A percentile compares a stretch with the other conserved stretches of the same genome.
Evolutionary conservation across 2,888 invertebrate genomes (phyloP).

Genomic region (Thumatha senex): DNA sequence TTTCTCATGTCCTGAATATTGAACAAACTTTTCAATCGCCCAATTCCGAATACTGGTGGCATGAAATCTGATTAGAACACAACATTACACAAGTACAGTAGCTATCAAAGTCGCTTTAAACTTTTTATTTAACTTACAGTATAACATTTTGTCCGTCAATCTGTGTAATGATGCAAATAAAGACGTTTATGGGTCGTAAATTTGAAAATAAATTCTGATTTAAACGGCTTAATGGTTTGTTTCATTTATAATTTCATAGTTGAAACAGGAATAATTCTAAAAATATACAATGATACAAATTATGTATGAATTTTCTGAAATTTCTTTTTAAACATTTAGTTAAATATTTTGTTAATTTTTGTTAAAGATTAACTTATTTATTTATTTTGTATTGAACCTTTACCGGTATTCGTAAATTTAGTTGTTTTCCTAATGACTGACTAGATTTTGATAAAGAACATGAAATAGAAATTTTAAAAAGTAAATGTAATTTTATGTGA

Average conservation of each 20-base stretch:
- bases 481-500: no score
- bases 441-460: no score
- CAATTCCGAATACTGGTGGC: neutral
- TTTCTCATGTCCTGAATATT: neutral
- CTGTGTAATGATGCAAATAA: conserved; percentile 1
- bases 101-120: neutral
- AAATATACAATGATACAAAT: neutral
- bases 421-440: no score
- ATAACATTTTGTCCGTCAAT: neutral
- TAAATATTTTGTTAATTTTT: no score
- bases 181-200: conserved; percentile 1
- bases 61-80: no score
- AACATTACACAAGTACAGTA: neutral
- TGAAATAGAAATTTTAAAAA: no score
- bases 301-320: no score
- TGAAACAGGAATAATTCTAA: neutral
- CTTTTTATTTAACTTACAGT: neutral
- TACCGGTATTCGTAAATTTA: no score
- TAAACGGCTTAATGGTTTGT: neutral
- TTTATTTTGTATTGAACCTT: no score
- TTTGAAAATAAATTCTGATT: neutral
- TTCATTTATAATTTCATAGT: neutral
- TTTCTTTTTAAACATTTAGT: no score
- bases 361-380: no score
- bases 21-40: neutral